Base-by-base conservation (phyloP, 2,113 vertebrate genomes). In the Centropus bengalensis region DNA sequence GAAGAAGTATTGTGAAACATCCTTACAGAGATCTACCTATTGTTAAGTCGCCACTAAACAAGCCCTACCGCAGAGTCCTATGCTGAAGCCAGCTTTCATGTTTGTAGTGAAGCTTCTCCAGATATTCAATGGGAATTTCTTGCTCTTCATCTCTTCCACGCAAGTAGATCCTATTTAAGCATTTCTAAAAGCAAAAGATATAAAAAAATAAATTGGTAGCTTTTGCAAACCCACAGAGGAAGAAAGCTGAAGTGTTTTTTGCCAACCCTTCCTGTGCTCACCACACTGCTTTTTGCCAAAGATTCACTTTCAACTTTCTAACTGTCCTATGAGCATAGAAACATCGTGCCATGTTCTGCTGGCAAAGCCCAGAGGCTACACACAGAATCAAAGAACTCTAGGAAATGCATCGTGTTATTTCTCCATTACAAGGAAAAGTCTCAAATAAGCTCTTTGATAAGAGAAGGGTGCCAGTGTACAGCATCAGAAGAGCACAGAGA, bases 81-180 rank as follows among this genome's bases (percentile, higher is more conserved):
- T 99, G 98, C 95, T 99, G 98, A 77, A 99, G 98, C 99, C 99
- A 99, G 93, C 98, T 99, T 93, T 99, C 99, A 1, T 99, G 99
- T 79, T 99, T 99, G 79, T 98, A 98, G 86, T 99, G 99, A 79
- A 99, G 99, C 70, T 99, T 99, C 96, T 99, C 98, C 94, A 99
- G 96, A 91, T 99, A 99, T 70, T 99, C 99, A 91, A 99, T 97
- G 30, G 98, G 99, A 95, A 99, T 99, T 64, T 98, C 98, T 91
- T 99, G 98, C 59, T 99, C 99, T 93, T 99, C 99, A 18, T 98
- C 96, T 97, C 99, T 97, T 89, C 99, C 99, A 74, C 99, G 97
- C 87, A 98, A 64, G 84, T 97, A 98, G 95, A 99, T 97, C 71
- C 99, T 97, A 84, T 98, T 98, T 80, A 99, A 96, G 95, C 99